Conservation (phyloP, 2,888 invertebrate species). For the Eretmocerus hayati region DNA sequence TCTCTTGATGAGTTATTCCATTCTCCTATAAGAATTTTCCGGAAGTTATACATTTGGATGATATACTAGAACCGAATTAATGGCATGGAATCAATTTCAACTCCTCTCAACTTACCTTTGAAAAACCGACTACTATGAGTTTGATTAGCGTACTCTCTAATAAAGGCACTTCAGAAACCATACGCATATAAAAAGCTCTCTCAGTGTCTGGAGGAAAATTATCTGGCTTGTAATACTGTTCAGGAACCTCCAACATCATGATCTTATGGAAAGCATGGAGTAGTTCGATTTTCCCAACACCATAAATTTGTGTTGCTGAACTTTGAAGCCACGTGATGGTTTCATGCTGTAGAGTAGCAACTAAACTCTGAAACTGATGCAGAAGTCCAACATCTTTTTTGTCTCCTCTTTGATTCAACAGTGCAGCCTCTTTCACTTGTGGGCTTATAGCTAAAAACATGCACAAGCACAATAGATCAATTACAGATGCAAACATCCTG, state of each 20-base stretch:
- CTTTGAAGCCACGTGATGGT: constrained; percentile 85
- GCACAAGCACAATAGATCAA: constrained; percentile 79
- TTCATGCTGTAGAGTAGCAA: constrained; percentile 67
- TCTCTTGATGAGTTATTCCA: constrained; percentile 73
- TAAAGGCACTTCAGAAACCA: constrained; percentile 84
- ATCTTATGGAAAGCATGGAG: constrained; percentile 73
- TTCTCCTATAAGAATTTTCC: constrained; percentile 66
- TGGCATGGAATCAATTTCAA: no score
- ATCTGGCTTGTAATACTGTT: constrained; percentile 74
- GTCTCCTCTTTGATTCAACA: constrained; percentile 50
- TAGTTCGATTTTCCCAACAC: constrained; percentile 65
- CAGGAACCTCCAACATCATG: constrained; percentile 69
- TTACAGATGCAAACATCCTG: constrained; percentile 73
- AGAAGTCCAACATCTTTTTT: constrained; percentile 46
- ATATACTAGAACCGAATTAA: background rate
- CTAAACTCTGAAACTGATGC: constrained; percentile 48
- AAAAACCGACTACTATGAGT: constrained; percentile 74
- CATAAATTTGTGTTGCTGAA: constrained; percentile 66
- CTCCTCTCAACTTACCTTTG: constrained; percentile 49
- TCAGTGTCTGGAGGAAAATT: constrained; percentile 93
- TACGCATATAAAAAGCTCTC: constrained; percentile 65
- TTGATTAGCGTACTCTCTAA: constrained; percentile 77
- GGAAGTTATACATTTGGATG: constrained; percentile 22
- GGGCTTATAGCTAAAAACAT: constrained; percentile 74
- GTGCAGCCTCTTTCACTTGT: constrained; percentile 62